phyloP scores from a whole-genome alignment of 1,140 invertebrate genomes.

The Aplysia californica region DNA sequence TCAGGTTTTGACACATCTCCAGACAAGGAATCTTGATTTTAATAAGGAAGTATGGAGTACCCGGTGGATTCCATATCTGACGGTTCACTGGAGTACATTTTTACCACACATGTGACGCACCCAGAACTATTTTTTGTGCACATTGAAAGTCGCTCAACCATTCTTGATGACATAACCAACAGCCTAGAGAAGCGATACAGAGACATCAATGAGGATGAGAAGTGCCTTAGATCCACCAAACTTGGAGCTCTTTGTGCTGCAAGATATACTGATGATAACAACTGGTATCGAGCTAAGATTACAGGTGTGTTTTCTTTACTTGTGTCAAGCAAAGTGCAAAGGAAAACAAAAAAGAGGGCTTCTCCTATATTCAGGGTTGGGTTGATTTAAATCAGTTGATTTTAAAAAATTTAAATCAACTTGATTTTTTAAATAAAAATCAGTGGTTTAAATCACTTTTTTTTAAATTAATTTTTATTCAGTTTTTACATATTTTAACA shows the following conservation, averaged over 20 bases:
- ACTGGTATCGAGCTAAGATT: conserved; percentile 86
- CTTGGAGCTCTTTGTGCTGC: conserved; percentile 78
- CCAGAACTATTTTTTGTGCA: conserved; percentile 70
- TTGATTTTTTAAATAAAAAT: not conserved
- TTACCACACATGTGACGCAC: conserved; percentile 54
- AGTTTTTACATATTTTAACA: too few relatives aligned
- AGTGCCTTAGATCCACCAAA: conserved; percentile 22
- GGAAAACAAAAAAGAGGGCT: too few relatives aligned
- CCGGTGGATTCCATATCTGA: conserved; percentile 4
- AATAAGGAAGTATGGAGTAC: too few relatives aligned
- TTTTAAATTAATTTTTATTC: not conserved
- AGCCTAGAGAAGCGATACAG: conserved; percentile 55
- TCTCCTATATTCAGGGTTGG: too few relatives aligned
- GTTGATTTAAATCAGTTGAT: not conserved
- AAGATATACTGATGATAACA: conserved; percentile 77
- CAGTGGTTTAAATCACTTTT: not conserved
- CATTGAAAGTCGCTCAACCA: conserved; percentile 55
- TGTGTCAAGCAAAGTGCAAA: not conserved
- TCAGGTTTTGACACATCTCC: not conserved
- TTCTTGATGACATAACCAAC: conserved; percentile 68
- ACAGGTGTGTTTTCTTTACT: conserved; percentile 69
- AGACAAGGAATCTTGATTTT: conserved; percentile 16
- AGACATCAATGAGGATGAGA: conserved; percentile 33
- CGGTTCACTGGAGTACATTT: conserved; percentile 42
- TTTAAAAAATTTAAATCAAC: not conserved